Evolutionary conservation across 1,140 invertebrate genomes (phyloP), one percentile per base, ranked within the genome.

Genomic region (Melanaphis sacchari): DNA sequence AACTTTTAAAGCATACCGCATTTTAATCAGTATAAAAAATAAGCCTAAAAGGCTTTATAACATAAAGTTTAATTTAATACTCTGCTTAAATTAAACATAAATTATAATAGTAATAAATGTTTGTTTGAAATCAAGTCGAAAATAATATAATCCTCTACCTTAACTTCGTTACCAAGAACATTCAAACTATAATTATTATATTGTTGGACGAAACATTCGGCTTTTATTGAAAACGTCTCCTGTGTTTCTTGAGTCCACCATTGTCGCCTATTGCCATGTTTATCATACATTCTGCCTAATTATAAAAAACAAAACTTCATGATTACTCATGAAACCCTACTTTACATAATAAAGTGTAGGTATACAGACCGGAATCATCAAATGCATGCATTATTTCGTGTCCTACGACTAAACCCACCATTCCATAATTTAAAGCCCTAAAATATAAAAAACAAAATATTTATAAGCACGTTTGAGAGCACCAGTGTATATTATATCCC

Each of bases 151-250:
- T 15, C 5, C 15, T n/a, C 91, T 94, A 94, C 94, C 66, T 81
- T 94, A 24, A 93, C 87, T 84, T 93, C 94, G 94, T 93, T 93
- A 76, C 94, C 93, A 31, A 85, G 31, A 24, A 93, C 81, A 24
- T 22, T 49, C 81, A 93, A 52, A 31, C 97, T 97, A 94, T 97
- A 99, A 76, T 96, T 96, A 87, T 96, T 97, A 94, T 99, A 99
- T 94, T 99, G 98, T 54, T 98, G 96, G 36, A 99, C 96, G 94
- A 99, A 99, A 95, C 99, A 99, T 94, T 97, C 95, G 0, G 97
- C 97, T 94, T 97, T 97, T 43, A 97, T 96, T 41, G 97, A 95
- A 94, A 97, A 98, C 94, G 97, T 96, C 94, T 95, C 94, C 54
- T 97, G 96, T 0, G 97, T 98, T 31, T 95, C 95, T 94, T 97